Evolutionary conservation across 2,113 vertebrate species (phyloP).

Genomic region (Xerus inauris): DNA sequence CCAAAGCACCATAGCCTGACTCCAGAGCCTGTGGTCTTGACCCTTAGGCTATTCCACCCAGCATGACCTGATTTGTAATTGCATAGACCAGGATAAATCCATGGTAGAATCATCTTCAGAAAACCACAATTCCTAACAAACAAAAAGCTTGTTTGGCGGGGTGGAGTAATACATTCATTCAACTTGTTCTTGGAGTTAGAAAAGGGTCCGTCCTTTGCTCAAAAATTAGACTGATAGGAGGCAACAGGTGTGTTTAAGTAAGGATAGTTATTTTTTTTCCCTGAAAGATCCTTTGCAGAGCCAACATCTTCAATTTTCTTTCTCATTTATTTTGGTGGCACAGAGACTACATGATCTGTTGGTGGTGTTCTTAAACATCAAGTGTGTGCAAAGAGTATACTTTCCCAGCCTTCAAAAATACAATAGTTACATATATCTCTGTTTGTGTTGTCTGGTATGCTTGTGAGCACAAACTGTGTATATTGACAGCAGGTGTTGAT

Average conservation of each 20-base stretch:
- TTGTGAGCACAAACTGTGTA: background rate
- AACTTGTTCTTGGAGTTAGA: constrained; percentile 2
- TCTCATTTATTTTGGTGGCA: constrained; percentile 6
- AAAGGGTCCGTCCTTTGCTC: background rate
- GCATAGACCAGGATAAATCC: background rate
- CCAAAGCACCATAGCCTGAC: background rate
- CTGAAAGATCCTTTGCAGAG: background rate
- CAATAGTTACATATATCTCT: background rate
- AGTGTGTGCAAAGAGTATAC: background rate
- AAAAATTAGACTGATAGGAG: background rate
- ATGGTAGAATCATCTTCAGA: background rate
- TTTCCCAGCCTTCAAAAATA: background rate
- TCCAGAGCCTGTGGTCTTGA: background rate
- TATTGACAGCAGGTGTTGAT: background rate
- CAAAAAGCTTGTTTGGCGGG: background rate
- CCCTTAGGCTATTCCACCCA: background rate
- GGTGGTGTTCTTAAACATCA: background rate
- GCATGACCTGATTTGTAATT: background rate
- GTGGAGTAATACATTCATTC: background rate
- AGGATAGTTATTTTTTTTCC: background rate
- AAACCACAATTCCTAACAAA: constrained; percentile 11
- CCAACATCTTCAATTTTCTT: background rate
- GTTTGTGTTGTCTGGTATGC: background rate
- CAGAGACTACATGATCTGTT: background rate
- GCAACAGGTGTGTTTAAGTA: background rate